A percentile compares a stretch with the other conserved stretches of the same genome.
phyloP scores from a whole-genome alignment of 2,797 vertebrate species.

The Brotula barbata region DNA sequence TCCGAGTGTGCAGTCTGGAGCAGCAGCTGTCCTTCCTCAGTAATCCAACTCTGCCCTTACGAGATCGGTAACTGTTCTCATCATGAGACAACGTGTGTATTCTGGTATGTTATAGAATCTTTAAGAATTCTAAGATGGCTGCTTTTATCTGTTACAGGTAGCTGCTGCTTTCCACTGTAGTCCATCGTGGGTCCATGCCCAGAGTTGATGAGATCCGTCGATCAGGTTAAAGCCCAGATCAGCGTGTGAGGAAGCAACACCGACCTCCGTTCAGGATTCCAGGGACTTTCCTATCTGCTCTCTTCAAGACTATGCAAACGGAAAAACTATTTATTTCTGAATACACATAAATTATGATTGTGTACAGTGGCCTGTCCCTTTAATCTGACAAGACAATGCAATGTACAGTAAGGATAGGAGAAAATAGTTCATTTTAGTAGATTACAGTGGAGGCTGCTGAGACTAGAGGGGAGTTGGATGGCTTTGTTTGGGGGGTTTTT shows the following conservation, averaged over 20 bases:
- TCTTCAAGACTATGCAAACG: slow-evolving; percentile 76
- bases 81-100: background rate
- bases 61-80: slow-evolving; percentile 77
- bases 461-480: slow-evolving; percentile 4
- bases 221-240: slow-evolving; percentile 33
- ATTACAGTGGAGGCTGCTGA: slow-evolving; percentile 15
- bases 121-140: slow-evolving; percentile 1
- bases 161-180: slow-evolving; percentile 35
- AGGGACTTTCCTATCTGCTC: slow-evolving; percentile 30
- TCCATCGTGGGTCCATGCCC: slow-evolving; percentile 7
- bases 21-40: slow-evolving; percentile 88
- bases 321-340: slow-evolving; percentile 60
- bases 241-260: slow-evolving; percentile 2
- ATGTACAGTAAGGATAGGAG: slow-evolving; percentile 6
- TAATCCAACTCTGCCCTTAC: slow-evolving; percentile 75
- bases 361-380: slow-evolving; percentile 12
- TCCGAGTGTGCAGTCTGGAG: slow-evolving; percentile 93
- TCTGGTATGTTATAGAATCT: too few species aligned
- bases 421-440: background rate
- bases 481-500: background rate
- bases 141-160: slow-evolving; percentile 54
- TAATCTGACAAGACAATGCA: slow-evolving; percentile 23
- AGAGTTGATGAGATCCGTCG: slow-evolving; percentile 17
- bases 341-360: slow-evolving; percentile 18
- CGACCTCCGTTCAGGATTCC: slow-evolving; percentile 9